Percentiles rank a stretch among this genome's conserved stretches.
Conservation (phyloP, 2,888 invertebrate genomes). For the Cybosia mesomella region DNA sequence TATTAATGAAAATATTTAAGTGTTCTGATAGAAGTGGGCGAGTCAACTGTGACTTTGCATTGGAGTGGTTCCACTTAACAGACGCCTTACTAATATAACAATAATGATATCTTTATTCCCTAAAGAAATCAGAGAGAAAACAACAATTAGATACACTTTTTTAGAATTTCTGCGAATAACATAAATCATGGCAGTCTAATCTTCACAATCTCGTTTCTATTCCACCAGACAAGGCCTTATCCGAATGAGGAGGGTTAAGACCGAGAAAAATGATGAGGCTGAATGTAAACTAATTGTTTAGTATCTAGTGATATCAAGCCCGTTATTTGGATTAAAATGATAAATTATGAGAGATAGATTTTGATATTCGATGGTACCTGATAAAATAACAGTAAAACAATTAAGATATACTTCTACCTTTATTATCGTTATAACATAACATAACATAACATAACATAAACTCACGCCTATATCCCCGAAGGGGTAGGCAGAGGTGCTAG, state of each 20-base stretch:
- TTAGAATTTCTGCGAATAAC: background rate
- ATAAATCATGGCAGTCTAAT: constrained; percentile 12
- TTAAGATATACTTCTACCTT: too few relatives aligned
- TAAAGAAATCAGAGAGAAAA: background rate
- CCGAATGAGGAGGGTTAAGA: constrained; percentile 9
- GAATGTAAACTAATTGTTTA: constrained; percentile 6
- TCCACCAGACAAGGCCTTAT: background rate
- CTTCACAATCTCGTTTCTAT: constrained; percentile 7
- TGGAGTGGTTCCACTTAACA: too few relatives aligned
- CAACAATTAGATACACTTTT: background rate
- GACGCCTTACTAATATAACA: too few relatives aligned
- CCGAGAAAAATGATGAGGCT: constrained; percentile 2
- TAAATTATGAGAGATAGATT: background rate
- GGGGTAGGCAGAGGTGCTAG: too few relatives aligned
- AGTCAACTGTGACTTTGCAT: background rate
- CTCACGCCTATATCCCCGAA: too few relatives aligned
- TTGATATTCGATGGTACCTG: too few relatives aligned
- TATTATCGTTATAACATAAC: too few relatives aligned
- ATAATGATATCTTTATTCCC: too few relatives aligned
- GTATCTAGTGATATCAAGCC: background rate
- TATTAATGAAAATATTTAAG: background rate
- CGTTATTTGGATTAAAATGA: background rate
- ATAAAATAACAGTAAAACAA: too few relatives aligned
- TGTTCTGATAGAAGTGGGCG: background rate
- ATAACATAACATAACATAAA: too few relatives aligned